phyloP scores from a whole-genome alignment of 1,140 invertebrate genomes.

The Drosophila navojoa region DNA sequence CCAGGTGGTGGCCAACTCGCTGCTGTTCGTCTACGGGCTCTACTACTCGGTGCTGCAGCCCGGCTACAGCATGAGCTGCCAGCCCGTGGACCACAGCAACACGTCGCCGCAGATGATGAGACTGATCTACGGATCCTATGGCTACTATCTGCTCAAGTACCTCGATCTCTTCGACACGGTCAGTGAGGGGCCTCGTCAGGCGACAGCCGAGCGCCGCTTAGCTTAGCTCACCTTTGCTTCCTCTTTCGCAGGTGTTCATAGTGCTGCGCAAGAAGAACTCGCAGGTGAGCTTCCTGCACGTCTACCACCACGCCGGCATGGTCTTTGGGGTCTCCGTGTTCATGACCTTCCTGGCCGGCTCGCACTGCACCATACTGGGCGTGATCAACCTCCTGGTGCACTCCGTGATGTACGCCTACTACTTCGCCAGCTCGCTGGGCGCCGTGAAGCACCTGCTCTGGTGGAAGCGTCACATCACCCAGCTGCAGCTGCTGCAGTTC shows the following conservation, averaged over 20 bases:
- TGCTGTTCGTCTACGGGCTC: slow-evolving; percentile 86
- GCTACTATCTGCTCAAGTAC: slow-evolving; percentile 86
- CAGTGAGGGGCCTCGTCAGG: slow-evolving; percentile 34
- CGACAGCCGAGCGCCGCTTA: no score
- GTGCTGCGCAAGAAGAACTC: slow-evolving; percentile 92
- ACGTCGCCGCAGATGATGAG: slow-evolving; percentile 84
- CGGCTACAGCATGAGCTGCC: slow-evolving; percentile 88
- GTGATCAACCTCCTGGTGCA: slow-evolving; percentile 75
- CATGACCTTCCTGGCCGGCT: slow-evolving; percentile 85
- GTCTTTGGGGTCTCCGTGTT: slow-evolving; percentile 84
- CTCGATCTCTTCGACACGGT: slow-evolving; percentile 87
- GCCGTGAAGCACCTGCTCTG: slow-evolving; percentile 83
- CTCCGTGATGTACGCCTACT: slow-evolving; percentile 78
- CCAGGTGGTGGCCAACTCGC: slow-evolving; percentile 89
- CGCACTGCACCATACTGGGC: slow-evolving; percentile 81
- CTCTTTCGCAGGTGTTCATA: slow-evolving; percentile 87
- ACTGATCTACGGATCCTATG: slow-evolving; percentile 86
- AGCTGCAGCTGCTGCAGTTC: slow-evolving; percentile 74
- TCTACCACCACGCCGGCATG: slow-evolving; percentile 93
- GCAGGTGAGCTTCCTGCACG: slow-evolving; percentile 92
- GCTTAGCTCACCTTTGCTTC: no score
- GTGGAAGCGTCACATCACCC: slow-evolving; percentile 77
- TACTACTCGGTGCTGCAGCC: slow-evolving; percentile 81
- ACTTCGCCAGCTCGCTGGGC: slow-evolving; percentile 62
- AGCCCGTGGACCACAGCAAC: slow-evolving; percentile 85